Evolutionary conservation across 2,113 vertebrate genomes (phyloP).

Genomic region (Mobula birostris): DNA sequence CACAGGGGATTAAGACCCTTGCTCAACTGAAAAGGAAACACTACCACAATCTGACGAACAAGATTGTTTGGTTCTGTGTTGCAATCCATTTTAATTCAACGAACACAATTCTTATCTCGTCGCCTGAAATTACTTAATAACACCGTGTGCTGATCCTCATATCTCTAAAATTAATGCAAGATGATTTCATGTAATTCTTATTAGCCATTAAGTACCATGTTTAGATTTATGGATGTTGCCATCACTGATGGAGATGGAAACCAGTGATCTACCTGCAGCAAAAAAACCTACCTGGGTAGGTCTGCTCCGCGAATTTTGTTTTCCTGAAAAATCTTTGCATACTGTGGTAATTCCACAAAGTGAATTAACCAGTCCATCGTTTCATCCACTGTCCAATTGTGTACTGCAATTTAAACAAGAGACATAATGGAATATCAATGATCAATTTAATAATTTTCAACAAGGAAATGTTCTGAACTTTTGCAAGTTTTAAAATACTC

Average conservation of each 20-base stretch:
- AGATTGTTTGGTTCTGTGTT: background rate
- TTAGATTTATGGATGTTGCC: background rate
- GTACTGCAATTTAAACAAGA: constrained; percentile 64
- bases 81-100: background rate
- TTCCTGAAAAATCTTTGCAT: constrained; percentile 88
- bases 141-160: background rate
- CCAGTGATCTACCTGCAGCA: background rate
- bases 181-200: background rate
- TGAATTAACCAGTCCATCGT: constrained; percentile 87
- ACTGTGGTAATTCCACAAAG: constrained; percentile 93
- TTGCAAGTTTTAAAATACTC: background rate
- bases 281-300: constrained; percentile 73
- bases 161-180: background rate
- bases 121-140: background rate
- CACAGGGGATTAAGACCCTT: background rate
- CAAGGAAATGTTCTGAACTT: background rate
- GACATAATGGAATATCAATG: background rate
- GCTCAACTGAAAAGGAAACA: background rate
- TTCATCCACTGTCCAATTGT: constrained; percentile 96
- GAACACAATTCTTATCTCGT: background rate
- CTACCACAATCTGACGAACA: background rate
- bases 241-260: background rate
- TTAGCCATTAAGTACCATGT: background rate
- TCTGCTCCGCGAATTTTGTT: constrained; percentile 86
- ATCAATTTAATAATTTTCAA: background rate